Evolutionary conservation across 2,888 invertebrate species (phyloP), one percentile per base, ranked within the genome.

Genomic region (Conchocele bisecta): DNA sequence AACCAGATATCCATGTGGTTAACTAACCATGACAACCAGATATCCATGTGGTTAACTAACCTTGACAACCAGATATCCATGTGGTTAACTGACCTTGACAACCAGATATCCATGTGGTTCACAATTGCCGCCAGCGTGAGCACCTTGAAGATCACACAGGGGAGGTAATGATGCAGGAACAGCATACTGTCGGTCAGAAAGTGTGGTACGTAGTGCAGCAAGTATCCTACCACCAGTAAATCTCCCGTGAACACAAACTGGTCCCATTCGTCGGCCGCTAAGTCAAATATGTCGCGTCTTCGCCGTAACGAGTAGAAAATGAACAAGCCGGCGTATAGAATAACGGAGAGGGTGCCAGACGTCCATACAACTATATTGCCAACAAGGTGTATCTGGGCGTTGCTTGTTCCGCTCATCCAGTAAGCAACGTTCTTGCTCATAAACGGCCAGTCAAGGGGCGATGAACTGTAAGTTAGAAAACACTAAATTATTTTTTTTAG

Each of bases 341-440:
- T 58, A 1, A 98, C 91, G 0, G 94, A 93, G 0, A 93, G 70
- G 0, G 96, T 94, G 26, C 95, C 95, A 3, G 95, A 94, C 86
- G 96, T 96, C 98, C 98, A 98, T 46, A 96, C 94, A 15, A 95
- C 93, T 22, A 97, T 91, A 90, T 98, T 98, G n/a, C 98, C 98
- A 33, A 98, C 92, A 28, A 98, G 93, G 92, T 98, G 97, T 79
- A 98, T 95, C 93, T 98, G 98, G 35, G 97, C 81, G 92, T 97
- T 98, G 74, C 95, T 95, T 44, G 94, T 93, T 20, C 94, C 93
- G 59, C 96, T 96, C 61, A 98, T 94, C 98, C 98, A 98, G 91
- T 98, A 98, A 0, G 98, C 98, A 64, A 98, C 96, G 50, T 97
- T 97, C 79, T 97, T 93, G 6, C 94, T 94, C 90, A 97, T 94